These are phyloP conservation scores for Polydrusus pterygomalis DNA, from an alignment of 2,888 invertebrate genomes.

Conservation along the genomic window DNA sequence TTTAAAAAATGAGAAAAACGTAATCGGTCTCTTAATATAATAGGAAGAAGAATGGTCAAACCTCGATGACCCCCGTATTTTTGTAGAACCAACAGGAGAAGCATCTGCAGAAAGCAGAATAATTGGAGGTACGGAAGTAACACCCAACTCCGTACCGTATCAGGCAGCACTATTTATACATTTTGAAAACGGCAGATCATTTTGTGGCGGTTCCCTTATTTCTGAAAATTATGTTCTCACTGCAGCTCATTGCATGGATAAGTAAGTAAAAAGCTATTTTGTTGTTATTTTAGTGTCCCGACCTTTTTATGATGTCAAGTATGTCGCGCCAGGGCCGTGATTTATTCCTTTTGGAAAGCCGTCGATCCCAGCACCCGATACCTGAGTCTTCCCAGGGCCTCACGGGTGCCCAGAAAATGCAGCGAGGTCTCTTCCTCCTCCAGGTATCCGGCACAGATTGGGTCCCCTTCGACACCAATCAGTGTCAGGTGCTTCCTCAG, in stretches of 20 bases:
- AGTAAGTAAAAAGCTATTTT: slow-evolving; percentile 49
- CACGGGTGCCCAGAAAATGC: too few relatives aligned
- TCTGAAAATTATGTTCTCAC: slow-evolving; percentile 56
- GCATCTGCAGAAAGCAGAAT: slow-evolving; percentile 38
- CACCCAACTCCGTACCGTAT: slow-evolving; percentile 46
- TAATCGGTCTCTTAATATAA: background rate
- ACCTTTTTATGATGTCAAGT: too few relatives aligned
- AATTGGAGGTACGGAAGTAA: slow-evolving; percentile 45
- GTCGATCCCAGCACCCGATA: too few relatives aligned
- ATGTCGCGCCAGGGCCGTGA: too few relatives aligned
- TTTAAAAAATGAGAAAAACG: too few relatives aligned
- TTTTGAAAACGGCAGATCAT: slow-evolving; percentile 39
- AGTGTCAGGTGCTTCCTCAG: too few relatives aligned
- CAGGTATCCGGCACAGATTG: too few relatives aligned
- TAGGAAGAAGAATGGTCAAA: slow-evolving; percentile 37
- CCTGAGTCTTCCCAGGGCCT: too few relatives aligned
- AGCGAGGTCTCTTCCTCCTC: too few relatives aligned
- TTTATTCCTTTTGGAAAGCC: too few relatives aligned
- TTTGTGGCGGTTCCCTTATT: slow-evolving; percentile 58
- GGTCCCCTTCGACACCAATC: too few relatives aligned
- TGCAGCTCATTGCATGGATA: slow-evolving; percentile 57
- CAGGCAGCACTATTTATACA: slow-evolving; percentile 48
- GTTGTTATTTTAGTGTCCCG: too few relatives aligned
- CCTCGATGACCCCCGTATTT: slow-evolving; percentile 32
- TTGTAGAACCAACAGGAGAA: slow-evolving; percentile 36